Evolutionary conservation across 1,140 invertebrate genomes (phyloP).

Genomic region (Drosophila grimshawi): DNA sequence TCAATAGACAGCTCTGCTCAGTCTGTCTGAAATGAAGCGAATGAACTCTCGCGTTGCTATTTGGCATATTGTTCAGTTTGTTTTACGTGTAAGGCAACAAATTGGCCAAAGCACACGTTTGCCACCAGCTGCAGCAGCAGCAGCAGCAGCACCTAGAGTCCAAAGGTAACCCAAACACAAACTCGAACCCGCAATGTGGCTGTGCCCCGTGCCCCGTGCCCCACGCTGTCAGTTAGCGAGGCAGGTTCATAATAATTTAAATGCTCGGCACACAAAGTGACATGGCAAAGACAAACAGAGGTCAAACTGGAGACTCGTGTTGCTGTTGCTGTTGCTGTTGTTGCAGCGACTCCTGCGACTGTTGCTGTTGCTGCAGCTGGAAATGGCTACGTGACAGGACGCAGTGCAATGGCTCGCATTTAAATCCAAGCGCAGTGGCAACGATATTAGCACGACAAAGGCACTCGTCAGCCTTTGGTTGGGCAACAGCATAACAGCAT

Average conservation of each 20-base stretch:
- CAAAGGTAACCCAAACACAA: slow-evolving; percentile 9
- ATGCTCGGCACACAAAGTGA: slow-evolving; percentile 82
- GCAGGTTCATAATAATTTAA: slow-evolving; percentile 81
- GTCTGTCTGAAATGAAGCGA: slow-evolving; percentile 17
- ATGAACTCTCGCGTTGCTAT: slow-evolving; percentile 55
- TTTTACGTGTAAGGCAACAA: slow-evolving; percentile 82
- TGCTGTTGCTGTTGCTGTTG: slow-evolving; percentile 35
- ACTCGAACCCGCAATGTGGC: slow-evolving; percentile 30
- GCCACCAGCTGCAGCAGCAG: slow-evolving; percentile 29
- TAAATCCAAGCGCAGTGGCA: slow-evolving; percentile 73
- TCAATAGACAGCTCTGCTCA: neutral
- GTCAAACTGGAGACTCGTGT: slow-evolving; percentile 56
- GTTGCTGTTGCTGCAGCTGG: slow-evolving; percentile 51
- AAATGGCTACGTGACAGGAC: slow-evolving; percentile 81
- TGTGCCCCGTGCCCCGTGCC: slow-evolving; percentile 16
- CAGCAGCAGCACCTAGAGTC: slow-evolving; percentile 1
- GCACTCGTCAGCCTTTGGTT: slow-evolving; percentile 29
- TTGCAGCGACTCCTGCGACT: slow-evolving; percentile 2
- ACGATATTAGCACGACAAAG: slow-evolving; percentile 80
- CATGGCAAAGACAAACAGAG: slow-evolving; percentile 81
- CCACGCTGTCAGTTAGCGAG: slow-evolving; percentile 27
- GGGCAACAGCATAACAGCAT: slow-evolving; percentile 6
- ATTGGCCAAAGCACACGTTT: slow-evolving; percentile 80
- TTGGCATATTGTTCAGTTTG: slow-evolving; percentile 82
- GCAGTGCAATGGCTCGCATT: slow-evolving; percentile 75